Evolutionary conservation across 2,888 invertebrate genomes (phyloP).

Genomic region (Diaprepes abbreviatus): DNA sequence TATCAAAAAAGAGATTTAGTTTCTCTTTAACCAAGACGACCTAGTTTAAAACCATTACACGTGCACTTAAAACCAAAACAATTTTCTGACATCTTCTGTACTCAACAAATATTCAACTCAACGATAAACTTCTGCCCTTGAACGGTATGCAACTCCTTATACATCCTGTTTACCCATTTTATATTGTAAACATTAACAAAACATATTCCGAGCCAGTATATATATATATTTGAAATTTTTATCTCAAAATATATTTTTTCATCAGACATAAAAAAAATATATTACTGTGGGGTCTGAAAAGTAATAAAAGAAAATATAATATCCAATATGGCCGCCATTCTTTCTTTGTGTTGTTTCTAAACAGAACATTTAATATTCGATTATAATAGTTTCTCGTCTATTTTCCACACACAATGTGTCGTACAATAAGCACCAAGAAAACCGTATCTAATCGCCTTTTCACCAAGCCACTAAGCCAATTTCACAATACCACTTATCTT

Average conservation of each 20-base stretch:
- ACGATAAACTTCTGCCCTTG: neutral
- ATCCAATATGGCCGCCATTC: conserved; percentile 10
- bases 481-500: conserved; percentile 26
- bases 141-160: conserved; percentile 5
- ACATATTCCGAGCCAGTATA: no score
- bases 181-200: neutral
- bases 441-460: conserved; percentile 15
- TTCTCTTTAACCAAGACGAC: neutral
- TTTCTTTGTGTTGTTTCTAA: conserved; percentile 6
- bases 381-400: conserved; percentile 9
- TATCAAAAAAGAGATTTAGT: neutral
- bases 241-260: no score
- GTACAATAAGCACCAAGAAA: conserved; percentile 4
- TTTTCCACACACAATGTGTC: conserved; percentile 6
- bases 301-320: neutral
- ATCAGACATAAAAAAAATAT: neutral
- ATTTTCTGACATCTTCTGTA: neutral
- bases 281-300: neutral
- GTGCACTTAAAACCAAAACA: neutral
- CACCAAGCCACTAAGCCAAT: conserved; percentile 13
- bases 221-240: no score
- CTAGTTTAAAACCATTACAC: neutral
- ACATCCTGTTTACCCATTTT: neutral
- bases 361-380: neutral
- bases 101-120: neutral